Percentiles rank a stretch among this genome's conserved stretches.
These are phyloP conservation scores for Ligdia adustata DNA, from an alignment of 2,888 invertebrate genomes.

Conservation along the genomic window DNA sequence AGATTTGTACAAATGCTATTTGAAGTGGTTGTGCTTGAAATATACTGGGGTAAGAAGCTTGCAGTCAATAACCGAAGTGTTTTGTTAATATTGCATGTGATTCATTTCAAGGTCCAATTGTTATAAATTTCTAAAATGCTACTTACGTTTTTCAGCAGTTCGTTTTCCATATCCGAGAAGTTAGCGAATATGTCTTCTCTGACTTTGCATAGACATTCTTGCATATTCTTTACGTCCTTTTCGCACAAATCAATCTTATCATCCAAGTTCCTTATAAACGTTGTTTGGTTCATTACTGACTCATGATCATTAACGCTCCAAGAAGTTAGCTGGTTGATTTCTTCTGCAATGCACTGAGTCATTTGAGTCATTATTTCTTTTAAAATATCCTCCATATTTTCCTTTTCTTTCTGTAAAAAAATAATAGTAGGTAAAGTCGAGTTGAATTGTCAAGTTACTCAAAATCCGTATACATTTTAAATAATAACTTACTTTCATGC, in stretches of 20 bases:
- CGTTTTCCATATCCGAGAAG: conserved; percentile 41
- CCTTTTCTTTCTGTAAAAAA: conserved; percentile 46
- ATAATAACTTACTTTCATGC: conserved; percentile 47
- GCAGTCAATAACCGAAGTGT: no score
- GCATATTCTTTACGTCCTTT: conserved; percentile 34
- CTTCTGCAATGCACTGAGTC: conserved; percentile 45
- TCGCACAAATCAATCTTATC: conserved; percentile 44
- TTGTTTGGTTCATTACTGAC: conserved; percentile 39
- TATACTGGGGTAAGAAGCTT: no score
- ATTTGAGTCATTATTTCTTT: conserved; percentile 41
- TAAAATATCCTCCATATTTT: conserved; percentile 41
- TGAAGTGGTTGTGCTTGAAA: no score
- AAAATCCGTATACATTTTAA: neutral
- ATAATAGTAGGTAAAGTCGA: neutral
- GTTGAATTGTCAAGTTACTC: neutral
- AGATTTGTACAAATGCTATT: no score
- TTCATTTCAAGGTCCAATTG: no score
- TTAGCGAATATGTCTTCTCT: conserved; percentile 43
- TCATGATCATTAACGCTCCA: conserved; percentile 28
- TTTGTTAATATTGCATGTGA: no score
- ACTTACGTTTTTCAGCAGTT: conserved; percentile 50
- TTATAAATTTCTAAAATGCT: no score
- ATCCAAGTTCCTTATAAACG: conserved; percentile 43
- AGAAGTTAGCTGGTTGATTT: conserved; percentile 33
- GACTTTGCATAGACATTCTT: conserved; percentile 46